Base-by-base conservation (phyloP, 2,797 vertebrate species). In the Microchirus variegatus region DNA sequence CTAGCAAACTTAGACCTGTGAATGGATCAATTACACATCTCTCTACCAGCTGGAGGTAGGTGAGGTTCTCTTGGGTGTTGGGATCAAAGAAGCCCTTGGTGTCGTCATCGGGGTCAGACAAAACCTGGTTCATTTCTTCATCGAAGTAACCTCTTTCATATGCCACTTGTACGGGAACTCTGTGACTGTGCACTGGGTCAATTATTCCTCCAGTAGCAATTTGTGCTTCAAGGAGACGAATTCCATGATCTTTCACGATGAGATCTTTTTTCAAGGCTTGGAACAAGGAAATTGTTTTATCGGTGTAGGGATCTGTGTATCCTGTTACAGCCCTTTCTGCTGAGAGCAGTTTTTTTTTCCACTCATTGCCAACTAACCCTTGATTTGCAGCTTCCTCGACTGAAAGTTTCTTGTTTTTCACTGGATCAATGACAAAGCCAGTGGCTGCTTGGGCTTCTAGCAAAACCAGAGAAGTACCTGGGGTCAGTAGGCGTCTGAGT, bases 161-260 rank as follows among this genome's bases (percentile, higher is more conserved):
- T 46, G 95, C 95, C 40, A 91, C 86, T 13, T 94, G 89, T 50
- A 92, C 68, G 0, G 95, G 96, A 19, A 96, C 19, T 8, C 94
- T 92, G 81, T 89, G 94, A 78, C 95, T 96, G 67, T 92, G 51
- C 16, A 89, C 54, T 0, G 95, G 94, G 74, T 96, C 94, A 4
- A 95, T 93, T 71, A 98, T 89, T 77, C 96, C 96, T 0, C 95
- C 95, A 0, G 95, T 96, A 78, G 95, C 95, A 0, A 95, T 90
- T 76, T 97, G 89, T 67, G 89, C 84, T 12, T 93, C 88, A 60
- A 93, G 85, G 31, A 92, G 86, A 65, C 70, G 83, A 35, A 91
- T 67, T 18, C 89, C 91, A 64, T 90, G 60, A 9, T 36, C 80
- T 83, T 44, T 85, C 44, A 75, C 41, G 31, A 91, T 79, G 35